Base-by-base conservation (phyloP, 2,113 vertebrate species). In the Sylvietta virens region DNA sequence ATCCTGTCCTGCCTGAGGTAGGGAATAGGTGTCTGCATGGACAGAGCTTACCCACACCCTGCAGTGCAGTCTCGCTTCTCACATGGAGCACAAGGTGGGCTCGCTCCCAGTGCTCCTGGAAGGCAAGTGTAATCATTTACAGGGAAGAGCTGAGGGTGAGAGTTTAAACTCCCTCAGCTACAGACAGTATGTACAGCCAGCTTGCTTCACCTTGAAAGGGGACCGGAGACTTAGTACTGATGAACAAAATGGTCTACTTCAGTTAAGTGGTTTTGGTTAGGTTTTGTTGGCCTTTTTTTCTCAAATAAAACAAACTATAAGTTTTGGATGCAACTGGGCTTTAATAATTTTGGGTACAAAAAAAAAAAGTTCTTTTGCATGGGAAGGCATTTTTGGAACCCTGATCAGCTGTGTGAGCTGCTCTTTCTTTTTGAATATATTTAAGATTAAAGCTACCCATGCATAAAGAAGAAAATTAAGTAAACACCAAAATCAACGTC, bases 221-320 rank as follows among this genome's bases (percentile, higher is more conserved):
- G 9, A 19, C n/a, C 0, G 0, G 9, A 40, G 54, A 10, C 27
- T 31, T 35, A 4, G 1, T 27, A n/a, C 21, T 33, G 30, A 42
- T 44, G 21, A 48, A 61, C 24, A 78, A 14, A 40, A 6, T 13
- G 2, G 12, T n/a, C 73, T 88, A 44, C 10, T 64, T 53, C 66
- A 45, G 27, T 44, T 65, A n/a, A 66, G 28, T 14, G 8, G 3
- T 54, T 90, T 40, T 47, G 7, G 6, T 81, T 39, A 84, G 18
- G 42, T 37, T 37, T 74, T 65, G 5, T 35, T 61, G 64, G 22
- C 14, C 1, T 1, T n/a, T 51, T 17, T 17, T 31, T 17, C 19
- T 65, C 27, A 27, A 3, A 45, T 27, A 31, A 33, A 93, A 60
- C 3, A 40, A 78, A 39, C 37, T 28, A 9, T 10, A 48, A 16